A percentile compares a stretch with the other conserved stretches of the same genome.
These are phyloP conservation scores for Coenobita brevimanus DNA, from an alignment of 1,140 invertebrate genomes.

Conservation along the genomic window DNA sequence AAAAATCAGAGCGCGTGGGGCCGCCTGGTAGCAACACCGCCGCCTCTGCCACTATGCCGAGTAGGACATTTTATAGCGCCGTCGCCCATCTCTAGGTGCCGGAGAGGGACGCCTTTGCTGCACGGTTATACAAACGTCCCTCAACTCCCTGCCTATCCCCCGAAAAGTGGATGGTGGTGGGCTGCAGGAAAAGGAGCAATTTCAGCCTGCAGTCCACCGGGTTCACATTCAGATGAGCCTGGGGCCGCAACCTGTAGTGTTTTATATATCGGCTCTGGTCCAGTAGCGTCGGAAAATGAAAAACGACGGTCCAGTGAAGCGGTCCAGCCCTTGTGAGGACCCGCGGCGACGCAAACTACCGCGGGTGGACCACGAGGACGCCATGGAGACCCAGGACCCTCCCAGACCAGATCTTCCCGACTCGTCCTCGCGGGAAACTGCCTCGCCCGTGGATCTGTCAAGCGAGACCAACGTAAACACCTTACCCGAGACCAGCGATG, in stretches of 20 bases:
- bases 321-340: conserved; percentile 37
- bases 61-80: conserved; percentile 30
- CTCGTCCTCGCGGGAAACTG: neutral
- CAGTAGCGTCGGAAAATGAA: neutral
- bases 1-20: conserved; percentile 21
- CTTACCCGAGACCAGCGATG: neutral
- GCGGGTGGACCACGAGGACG: conserved; percentile 34
- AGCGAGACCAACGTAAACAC: neutral
- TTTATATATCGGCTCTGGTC: too few relatives aligned
- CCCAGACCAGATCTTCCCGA: conserved; percentile 20
- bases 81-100: too few relatives aligned
- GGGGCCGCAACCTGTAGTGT: too few relatives aligned
- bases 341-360: conserved; percentile 40
- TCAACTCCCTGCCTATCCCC: too few relatives aligned
- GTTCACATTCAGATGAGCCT: too few relatives aligned
- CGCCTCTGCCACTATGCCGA: conserved; percentile 12
- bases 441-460: conserved; percentile 12
- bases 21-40: neutral
- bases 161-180: too few relatives aligned
- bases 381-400: conserved; percentile 24
- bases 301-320: conserved; percentile 45
- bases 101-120: too few relatives aligned
- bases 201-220: too few relatives aligned
- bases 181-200: too few relatives aligned
- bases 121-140: too few relatives aligned